Base-by-base conservation (phyloP, 2,113 vertebrate genomes). In the Polypterus bichir region DNA sequence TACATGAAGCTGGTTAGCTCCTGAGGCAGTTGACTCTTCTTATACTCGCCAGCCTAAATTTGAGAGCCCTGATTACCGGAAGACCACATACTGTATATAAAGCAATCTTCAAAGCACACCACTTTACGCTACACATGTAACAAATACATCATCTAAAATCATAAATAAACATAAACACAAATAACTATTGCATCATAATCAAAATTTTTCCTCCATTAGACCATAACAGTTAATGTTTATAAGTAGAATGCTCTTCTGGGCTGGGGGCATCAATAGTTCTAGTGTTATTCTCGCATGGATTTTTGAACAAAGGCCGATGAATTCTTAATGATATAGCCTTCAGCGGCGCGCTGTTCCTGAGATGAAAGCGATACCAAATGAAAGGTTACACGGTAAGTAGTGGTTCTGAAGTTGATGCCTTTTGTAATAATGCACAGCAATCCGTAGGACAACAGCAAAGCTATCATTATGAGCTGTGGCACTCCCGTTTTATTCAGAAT, bases 301-400 rank as follows among this genome's bases (percentile, higher is more conserved):
- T 44, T 27, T 27, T 6, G 44, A 44, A 58, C 56, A 58, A 45
- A 58, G 11, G 46, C 44, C 56, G 8, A 58, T 58, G 44, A 45
- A 58, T 58, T 58, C 44, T 58, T 58, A 58, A 58, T 58, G 2
- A 58, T 58, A 7, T 8, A 45, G 44, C n/a, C 44, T 58, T 44
- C 56, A 45, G 5, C 46, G 56, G 9, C 9, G 6, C 49, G 9
- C 6, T 51, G 49, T 7, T 51, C 6, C 49, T 9, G 27, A 57
- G 56, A 57, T 11, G 5, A 55, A 9, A 57, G 56, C 4, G 27
- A 57, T 57, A 44, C 46, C 4, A 57, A 44, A 57, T 44, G 8
- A 44, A 44, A 5, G 44, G 56, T 57, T 57, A 57, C 27, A 57
- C 3, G 44, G 44, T 57, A 11, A 57, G 27, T 57, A 7, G 56